Evolutionary conservation across 2,797 vertebrate genomes (phyloP).

Genomic region (Hemitrygon akajei): DNA sequence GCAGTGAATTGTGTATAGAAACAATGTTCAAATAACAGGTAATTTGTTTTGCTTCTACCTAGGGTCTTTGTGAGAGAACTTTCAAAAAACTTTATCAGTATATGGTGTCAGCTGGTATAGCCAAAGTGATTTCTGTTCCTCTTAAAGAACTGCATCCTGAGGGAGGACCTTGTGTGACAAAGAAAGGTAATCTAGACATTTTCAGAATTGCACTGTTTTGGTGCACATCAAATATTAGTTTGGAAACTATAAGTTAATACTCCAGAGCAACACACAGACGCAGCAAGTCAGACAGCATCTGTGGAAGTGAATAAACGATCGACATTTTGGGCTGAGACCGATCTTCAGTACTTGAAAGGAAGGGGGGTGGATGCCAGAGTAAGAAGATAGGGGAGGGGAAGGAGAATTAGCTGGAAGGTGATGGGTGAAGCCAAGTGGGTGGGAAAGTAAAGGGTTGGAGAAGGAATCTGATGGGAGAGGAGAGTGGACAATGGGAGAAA

Average conservation of each 20-base stretch:
- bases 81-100: constrained; percentile 77
- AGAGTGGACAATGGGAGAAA: too few species aligned
- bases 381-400: too few species aligned
- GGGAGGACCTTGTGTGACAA: constrained; percentile 70
- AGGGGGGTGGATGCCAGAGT: too few species aligned
- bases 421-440: too few species aligned
- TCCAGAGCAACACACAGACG: neutral
- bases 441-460: too few species aligned
- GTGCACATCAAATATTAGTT: neutral
- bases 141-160: constrained; percentile 72
- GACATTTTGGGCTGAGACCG: too few species aligned
- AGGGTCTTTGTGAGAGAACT: constrained; percentile 68
- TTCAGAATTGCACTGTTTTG: neutral
- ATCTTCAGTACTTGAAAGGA: too few species aligned
- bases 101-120: constrained; percentile 74
- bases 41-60: constrained; percentile 38
- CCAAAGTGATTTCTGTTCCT: constrained; percentile 63
- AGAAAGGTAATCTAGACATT: constrained; percentile 65
- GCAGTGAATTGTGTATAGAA: too few species aligned
- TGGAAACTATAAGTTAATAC: neutral
- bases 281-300: too few species aligned
- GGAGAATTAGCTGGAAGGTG: too few species aligned
- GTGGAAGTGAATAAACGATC: too few species aligned
- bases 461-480: too few species aligned
- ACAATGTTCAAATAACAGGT: neutral